These are phyloP conservation scores for Catocala nupta DNA, from an alignment of 2,888 invertebrate genomes.

Conservation along the genomic window DNA sequence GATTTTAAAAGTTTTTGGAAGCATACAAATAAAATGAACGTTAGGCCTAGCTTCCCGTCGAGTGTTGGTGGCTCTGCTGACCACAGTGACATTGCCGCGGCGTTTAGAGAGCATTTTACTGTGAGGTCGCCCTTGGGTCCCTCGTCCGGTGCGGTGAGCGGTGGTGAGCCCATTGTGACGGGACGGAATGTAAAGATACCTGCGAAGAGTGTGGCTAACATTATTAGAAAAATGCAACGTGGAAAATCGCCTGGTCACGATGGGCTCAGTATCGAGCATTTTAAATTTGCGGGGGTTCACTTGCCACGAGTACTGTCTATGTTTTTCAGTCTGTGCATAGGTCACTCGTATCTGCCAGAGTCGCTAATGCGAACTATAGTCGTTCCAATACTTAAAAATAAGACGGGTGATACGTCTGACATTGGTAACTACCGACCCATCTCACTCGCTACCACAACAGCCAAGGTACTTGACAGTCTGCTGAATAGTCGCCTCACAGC, in stretches of 20 bases:
- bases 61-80: conserved; percentile 13
- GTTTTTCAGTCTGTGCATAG: conserved; percentile 13
- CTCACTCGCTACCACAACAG: conserved; percentile 12
- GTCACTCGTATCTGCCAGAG: conserved; percentile 15
- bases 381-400: conserved; percentile 13
- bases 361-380: conserved; percentile 12
- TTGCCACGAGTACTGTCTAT: conserved; percentile 11
- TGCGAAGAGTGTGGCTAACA: too few species aligned
- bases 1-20: conserved; percentile 15
- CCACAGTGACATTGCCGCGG: conserved; percentile 4
- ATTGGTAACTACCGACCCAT: conserved; percentile 15
- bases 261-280: conserved; percentile 22
- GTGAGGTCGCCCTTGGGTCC: conserved; percentile 8
- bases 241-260: too few species aligned
- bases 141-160: not conserved
- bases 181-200: not conserved
- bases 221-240: too few species aligned
- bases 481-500: too few species aligned
- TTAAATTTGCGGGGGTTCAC: conserved; percentile 14
- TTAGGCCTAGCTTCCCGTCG: conserved; percentile 9
- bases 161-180: conserved; percentile 4
- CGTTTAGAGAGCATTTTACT: conserved; percentile 13
- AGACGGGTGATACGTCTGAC: conserved; percentile 11
- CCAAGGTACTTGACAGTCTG: too few species aligned
- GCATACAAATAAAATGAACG: conserved; percentile 5